phyloP scores from a whole-genome alignment of 2,888 invertebrate species.

The Trypoxylon attenuatum region DNA sequence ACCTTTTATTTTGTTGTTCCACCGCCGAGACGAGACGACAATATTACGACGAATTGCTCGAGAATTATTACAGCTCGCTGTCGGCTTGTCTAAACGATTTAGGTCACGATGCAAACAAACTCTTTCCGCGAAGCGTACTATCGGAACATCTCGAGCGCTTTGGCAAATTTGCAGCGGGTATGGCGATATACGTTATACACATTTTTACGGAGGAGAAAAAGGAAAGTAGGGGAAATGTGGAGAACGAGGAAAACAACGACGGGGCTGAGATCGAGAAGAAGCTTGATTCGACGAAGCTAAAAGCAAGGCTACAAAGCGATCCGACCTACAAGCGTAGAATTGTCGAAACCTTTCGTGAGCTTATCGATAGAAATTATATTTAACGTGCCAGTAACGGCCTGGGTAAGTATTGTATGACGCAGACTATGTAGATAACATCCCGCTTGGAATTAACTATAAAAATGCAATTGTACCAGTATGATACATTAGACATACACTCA shows the following conservation, averaged over 20 bases:
- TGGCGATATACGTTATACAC: constrained; percentile 54
- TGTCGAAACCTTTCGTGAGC: constrained; percentile 40
- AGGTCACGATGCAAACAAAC: constrained; percentile 52
- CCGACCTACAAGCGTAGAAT: constrained; percentile 34
- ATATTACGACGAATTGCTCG: constrained; percentile 59
- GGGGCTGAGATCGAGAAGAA: not conserved
- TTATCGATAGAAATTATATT: constrained; percentile 50
- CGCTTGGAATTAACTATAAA: too few relatives aligned
- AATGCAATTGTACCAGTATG: too few relatives aligned
- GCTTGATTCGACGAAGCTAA: not conserved
- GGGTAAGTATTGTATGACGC: too few relatives aligned
- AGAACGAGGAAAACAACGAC: too few relatives aligned
- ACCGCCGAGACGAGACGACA: constrained; percentile 55
- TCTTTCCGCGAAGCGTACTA: constrained; percentile 62
- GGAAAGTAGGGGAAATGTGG: too few relatives aligned
- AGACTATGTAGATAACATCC: too few relatives aligned
- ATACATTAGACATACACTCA: too few relatives aligned
- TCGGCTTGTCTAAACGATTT: constrained; percentile 47
- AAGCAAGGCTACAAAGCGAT: constrained; percentile 37
- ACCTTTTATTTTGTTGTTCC: constrained; percentile 65
- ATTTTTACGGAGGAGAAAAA: constrained; percentile 54
- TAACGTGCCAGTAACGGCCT: too few relatives aligned
- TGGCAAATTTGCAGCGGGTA: constrained; percentile 54
- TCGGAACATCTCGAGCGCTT: constrained; percentile 59
- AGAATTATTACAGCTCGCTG: constrained; percentile 64